Conservation (phyloP, 2,113 vertebrate species). For the Rhabdornis inornatus region DNA sequence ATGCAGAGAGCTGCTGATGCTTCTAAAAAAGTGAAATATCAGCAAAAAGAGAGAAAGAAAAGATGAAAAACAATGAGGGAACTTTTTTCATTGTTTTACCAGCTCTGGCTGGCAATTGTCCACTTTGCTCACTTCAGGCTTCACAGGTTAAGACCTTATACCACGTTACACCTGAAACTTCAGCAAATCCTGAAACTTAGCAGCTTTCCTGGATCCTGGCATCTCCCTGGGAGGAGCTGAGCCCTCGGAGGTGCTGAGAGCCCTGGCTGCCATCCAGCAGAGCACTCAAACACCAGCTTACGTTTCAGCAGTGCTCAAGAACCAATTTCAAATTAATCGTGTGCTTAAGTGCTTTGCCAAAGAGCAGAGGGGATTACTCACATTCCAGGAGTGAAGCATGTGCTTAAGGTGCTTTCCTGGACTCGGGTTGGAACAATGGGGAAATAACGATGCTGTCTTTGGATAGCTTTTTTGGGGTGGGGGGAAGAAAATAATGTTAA, state of each 20-base stretch:
- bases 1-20: not conserved
- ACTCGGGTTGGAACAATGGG: not conserved
- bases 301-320: constrained; percentile 27
- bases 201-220: constrained; percentile 14
- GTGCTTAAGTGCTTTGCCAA: constrained; percentile 7
- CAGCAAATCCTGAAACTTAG: not conserved
- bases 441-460: not conserved
- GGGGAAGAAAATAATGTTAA: not conserved
- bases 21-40: not conserved
- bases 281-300: constrained; percentile 56
- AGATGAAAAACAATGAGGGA: not conserved
- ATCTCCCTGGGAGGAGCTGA: not conserved
- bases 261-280: constrained; percentile 39
- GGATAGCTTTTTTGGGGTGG: not conserved
- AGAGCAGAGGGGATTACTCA: not conserved
- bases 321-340: not conserved
- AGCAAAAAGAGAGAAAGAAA: not conserved
- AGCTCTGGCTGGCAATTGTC: not conserved
- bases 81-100: not conserved
- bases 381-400: constrained; percentile 4
- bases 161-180: not conserved
- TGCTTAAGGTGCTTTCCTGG: constrained; percentile 22
- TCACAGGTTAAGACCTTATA: not conserved
- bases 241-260: not conserved
- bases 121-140: not conserved